Evolutionary conservation across 2,797 vertebrate genomes (phyloP).

Genomic region (Microhierax caerulescens): DNA sequence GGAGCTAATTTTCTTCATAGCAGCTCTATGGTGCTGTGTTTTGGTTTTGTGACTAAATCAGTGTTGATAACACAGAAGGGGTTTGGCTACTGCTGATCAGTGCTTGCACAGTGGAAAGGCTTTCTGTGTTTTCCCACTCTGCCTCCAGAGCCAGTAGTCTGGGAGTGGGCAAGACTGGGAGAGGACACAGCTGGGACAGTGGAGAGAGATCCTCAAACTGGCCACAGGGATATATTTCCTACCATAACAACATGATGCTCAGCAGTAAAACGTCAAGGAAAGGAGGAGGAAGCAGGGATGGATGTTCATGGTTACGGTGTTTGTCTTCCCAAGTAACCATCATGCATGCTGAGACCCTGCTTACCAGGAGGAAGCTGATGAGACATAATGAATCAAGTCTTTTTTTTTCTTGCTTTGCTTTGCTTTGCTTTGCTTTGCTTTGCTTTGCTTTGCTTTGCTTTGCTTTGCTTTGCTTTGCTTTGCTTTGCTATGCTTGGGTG

Average conservation of each 20-base stretch:
- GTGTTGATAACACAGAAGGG: background rate
- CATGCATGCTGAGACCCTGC: accelerated
- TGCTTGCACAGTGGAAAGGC: background rate
- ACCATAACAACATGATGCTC: background rate
- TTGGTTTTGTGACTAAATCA: background rate
- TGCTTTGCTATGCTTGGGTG: accelerated
- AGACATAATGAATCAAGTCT: background rate
- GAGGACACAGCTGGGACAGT: background rate
- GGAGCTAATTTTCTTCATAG: background rate
- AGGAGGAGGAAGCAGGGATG: background rate
- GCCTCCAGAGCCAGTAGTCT: background rate
- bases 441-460: too few species aligned
- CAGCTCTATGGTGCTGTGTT: background rate
- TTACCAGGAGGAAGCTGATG: background rate
- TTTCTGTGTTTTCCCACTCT: background rate
- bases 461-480: too few species aligned
- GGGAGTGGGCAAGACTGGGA: background rate
- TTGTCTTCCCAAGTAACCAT: background rate
- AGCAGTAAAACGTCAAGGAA: background rate
- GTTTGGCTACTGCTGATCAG: background rate
- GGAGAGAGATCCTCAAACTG: background rate
- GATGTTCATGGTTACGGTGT: background rate
- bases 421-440: too few species aligned
- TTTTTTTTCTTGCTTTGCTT: too few species aligned
- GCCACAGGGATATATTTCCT: background rate